These are phyloP conservation scores for Geotrupes spiniger DNA, from an alignment of 2,888 invertebrate species.

Conservation along the genomic window DNA sequence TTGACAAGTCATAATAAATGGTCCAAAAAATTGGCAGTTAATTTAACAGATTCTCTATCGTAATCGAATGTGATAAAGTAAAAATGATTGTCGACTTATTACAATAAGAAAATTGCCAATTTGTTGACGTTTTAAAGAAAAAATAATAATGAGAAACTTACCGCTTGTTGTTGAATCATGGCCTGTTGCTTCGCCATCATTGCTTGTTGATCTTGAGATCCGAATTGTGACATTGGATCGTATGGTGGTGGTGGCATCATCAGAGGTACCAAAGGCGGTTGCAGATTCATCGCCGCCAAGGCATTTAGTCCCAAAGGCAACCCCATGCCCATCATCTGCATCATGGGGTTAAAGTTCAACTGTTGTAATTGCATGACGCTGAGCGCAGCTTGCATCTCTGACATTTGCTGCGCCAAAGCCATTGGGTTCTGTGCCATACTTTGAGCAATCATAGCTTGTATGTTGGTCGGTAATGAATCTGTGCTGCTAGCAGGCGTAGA, in stretches of 20 bases:
- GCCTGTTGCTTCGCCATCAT: conserved; percentile 69
- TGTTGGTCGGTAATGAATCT: conserved; percentile 50
- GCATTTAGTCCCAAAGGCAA: conserved; percentile 78
- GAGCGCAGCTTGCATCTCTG: conserved; percentile 80
- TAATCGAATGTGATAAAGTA: too few species aligned
- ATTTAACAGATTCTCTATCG: too few species aligned
- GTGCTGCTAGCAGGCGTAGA: conserved; percentile 62
- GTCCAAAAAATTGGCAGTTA: too few species aligned
- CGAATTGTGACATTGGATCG: conserved; percentile 64
- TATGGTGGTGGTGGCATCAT: conserved; percentile 84
- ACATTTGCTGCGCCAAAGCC: conserved; percentile 71
- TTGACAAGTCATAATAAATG: too few species aligned
- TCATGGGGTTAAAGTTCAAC: conserved; percentile 86
- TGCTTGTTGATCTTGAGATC: conserved; percentile 52
- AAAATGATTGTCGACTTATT: too few species aligned
- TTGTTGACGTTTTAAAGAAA: too few species aligned
- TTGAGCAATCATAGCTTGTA: conserved; percentile 51
- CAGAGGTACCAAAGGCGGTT: conserved; percentile 85
- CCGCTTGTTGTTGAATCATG: conserved; percentile 67
- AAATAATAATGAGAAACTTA: conserved; percentile 41
- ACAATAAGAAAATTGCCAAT: too few species aligned
- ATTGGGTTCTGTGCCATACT: conserved; percentile 50
- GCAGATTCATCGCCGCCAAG: conserved; percentile 91
- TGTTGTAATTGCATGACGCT: conserved; percentile 84
- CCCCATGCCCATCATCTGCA: conserved; percentile 84